Conservation (phyloP, 2,113 vertebrate species). For the Chrysochloris asiatica region DNA sequence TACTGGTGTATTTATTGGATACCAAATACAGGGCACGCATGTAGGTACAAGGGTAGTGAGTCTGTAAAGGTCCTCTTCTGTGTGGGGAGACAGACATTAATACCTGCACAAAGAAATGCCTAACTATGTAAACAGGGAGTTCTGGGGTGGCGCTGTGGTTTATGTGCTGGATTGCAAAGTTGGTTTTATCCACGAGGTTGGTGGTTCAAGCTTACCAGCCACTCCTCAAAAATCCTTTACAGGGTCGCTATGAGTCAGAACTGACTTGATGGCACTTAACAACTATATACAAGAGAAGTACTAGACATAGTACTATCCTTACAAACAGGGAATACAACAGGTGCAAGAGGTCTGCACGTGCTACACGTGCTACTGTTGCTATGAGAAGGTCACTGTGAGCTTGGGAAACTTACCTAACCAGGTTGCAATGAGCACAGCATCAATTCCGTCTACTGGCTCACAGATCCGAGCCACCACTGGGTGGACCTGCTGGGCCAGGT, state of each 20-base stretch:
- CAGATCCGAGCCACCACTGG: conserved; percentile 98
- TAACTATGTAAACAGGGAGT: too few species aligned
- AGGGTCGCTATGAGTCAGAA: too few species aligned
- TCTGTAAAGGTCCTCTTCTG: neutral
- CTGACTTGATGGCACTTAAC: too few species aligned
- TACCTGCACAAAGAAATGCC: neutral
- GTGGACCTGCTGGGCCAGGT: conserved; percentile 97
- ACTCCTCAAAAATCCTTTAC: too few species aligned
- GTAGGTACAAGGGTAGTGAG: neutral
- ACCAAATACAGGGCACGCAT: neutral
- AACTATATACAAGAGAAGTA: too few species aligned
- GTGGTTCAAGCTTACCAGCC: too few species aligned
- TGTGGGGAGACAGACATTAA: neutral
- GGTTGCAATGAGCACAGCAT: conserved; percentile 92
- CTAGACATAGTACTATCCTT: neutral
- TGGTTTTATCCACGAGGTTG: too few species aligned
- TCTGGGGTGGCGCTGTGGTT: too few species aligned
- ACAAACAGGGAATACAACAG: neutral
- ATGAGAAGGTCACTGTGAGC: neutral
- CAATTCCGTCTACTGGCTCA: conserved; percentile 97
- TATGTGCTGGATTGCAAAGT: too few species aligned
- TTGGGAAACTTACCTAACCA: conserved; percentile 90
- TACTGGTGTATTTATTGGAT: neutral
- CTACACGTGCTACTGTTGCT: fast-evolving
- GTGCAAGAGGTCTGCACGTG: fast-evolving